These are phyloP conservation scores for Cryptus armator DNA, from an alignment of 2,888 invertebrate species.

Conservation along the genomic window DNA sequence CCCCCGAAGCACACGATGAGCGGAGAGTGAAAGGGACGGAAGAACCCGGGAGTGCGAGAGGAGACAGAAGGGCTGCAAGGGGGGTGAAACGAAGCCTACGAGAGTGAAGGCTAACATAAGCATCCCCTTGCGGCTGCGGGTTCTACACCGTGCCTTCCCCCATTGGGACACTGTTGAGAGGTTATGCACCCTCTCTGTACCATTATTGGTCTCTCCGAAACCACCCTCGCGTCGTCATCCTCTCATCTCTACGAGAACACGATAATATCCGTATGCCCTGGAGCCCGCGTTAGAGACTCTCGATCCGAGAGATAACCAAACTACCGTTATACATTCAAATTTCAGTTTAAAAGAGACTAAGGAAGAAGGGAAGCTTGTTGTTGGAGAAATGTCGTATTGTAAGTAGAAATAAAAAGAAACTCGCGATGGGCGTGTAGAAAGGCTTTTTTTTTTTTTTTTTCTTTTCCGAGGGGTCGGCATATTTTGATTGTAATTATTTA, in stretches of 20 bases:
- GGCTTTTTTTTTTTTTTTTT: too few species aligned
- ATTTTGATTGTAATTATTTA: too few species aligned
- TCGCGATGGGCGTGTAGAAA: too few species aligned
- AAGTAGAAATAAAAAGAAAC: too few species aligned
- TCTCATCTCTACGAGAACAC: constrained; percentile 55
- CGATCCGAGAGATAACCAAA: constrained; percentile 42
- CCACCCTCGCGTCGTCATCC: constrained; percentile 21
- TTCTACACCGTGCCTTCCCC: background rate
- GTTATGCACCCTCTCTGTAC: constrained; percentile 50
- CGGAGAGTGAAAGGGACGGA: constrained; percentile 55
- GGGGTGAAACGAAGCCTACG: constrained; percentile 56
- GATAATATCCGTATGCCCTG: constrained; percentile 56
- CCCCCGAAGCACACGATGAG: constrained; percentile 73
- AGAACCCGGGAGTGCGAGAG: constrained; percentile 38
- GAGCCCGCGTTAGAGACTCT: constrained; percentile 27
- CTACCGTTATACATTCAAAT: constrained; percentile 59
- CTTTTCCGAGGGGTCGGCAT: too few species aligned
- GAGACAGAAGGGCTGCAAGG: constrained; percentile 29
- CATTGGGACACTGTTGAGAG: constrained; percentile 14
- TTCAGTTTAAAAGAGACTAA: constrained; percentile 47
- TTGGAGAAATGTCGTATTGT: too few species aligned
- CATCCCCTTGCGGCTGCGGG: constrained; percentile 32
- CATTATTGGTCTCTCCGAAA: constrained; percentile 56
- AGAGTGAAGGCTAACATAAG: constrained; percentile 55
- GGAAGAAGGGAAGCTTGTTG: background rate